A percentile compares a stretch with the other conserved stretches of the same genome.
phyloP scores from a whole-genome alignment of 2,113 vertebrate species.

The Gorsachius goisagi region DNA sequence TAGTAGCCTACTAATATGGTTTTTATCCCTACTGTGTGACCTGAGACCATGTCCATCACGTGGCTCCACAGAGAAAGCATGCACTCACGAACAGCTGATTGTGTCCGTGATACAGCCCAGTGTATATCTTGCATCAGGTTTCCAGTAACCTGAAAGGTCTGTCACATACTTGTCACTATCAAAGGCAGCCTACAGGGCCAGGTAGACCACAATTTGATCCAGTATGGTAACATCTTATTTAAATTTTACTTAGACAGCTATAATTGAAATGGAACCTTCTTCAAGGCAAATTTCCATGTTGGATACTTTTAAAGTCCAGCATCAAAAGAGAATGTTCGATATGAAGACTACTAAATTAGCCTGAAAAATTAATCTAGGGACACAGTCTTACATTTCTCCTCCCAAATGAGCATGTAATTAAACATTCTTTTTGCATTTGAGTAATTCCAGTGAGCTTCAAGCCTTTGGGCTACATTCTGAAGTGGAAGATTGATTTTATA shows the following conservation, averaged over 20 bases:
- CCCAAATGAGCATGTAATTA: slow-evolving; percentile 52
- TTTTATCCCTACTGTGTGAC: neutral
- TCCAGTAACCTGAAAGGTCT: neutral
- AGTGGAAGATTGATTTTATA: slow-evolving; percentile 38
- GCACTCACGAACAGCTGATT: neutral
- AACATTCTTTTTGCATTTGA: slow-evolving; percentile 49
- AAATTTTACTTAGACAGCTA: neutral
- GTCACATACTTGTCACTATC: neutral
- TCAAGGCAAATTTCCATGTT: neutral
- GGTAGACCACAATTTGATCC: neutral
- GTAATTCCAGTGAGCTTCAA: neutral
- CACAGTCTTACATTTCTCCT: neutral
- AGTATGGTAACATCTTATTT: neutral
- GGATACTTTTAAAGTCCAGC: neutral
- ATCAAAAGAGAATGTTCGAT: slow-evolving; percentile 16
- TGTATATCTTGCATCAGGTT: neutral
- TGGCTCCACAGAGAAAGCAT: neutral
- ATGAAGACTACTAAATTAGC: neutral
- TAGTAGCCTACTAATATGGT: accelerated
- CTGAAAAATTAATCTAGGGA: slow-evolving; percentile 22
- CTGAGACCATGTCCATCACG: accelerated
- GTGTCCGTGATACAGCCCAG: neutral
- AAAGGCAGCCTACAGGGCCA: neutral
- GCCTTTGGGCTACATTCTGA: slow-evolving; percentile 26
- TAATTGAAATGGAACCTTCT: neutral